phyloP scores from a whole-genome alignment of 2,888 invertebrate genomes.

The Marasmarcha lunaedactyla region DNA sequence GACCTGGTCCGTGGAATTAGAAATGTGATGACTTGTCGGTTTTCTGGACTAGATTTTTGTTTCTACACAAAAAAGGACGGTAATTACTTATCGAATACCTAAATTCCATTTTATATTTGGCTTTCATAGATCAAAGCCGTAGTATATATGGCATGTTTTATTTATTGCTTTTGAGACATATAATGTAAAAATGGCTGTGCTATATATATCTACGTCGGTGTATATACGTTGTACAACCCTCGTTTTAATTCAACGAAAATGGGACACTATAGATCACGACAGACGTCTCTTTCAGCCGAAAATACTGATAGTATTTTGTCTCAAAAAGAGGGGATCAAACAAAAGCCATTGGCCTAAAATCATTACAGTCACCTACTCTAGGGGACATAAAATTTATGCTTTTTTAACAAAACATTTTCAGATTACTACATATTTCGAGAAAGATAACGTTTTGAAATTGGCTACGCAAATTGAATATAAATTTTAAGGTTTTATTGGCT shows the following conservation, averaged over 20 bases:
- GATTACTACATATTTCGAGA: not conserved
- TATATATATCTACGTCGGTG: too few species aligned
- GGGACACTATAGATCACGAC: not conserved
- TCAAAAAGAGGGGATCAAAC: not conserved
- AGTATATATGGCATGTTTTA: too few species aligned
- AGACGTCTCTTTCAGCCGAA: not conserved
- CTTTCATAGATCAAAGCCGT: too few species aligned
- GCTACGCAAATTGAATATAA: too few species aligned
- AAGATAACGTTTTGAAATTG: not conserved
- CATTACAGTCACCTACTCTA: not conserved
- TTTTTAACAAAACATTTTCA: constrained; percentile 1
- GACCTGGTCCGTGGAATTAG: constrained; percentile 22
- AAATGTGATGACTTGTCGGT: too few species aligned
- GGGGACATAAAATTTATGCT: constrained; percentile 1
- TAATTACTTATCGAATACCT: too few species aligned
- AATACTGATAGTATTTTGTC: constrained; percentile 1
- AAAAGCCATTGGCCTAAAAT: not conserved
- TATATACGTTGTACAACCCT: too few species aligned
- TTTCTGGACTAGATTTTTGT: too few species aligned
- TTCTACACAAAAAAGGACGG: too few species aligned
- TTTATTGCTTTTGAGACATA: too few species aligned
- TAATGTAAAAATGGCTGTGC: too few species aligned
- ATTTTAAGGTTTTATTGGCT: not conserved
- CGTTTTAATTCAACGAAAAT: not conserved
- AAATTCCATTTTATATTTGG: too few species aligned